phyloP scores from a whole-genome alignment of 2,888 invertebrate species.

The Andrena haemorrhoa region DNA sequence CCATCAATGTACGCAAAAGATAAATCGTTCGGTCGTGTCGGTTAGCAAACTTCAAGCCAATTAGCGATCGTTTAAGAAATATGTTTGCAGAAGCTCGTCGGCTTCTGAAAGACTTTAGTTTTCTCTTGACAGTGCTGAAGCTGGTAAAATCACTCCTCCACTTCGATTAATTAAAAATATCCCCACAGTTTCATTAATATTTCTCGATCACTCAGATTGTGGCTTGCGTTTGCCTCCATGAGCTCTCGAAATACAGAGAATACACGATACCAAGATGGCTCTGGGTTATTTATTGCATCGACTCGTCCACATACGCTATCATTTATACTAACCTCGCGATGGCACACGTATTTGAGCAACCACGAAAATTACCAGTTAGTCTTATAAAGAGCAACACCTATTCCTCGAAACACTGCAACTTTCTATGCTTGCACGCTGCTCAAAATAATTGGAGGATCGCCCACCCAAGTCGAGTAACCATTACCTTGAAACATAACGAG shows the following conservation, averaged over 20 bases:
- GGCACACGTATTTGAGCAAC: constrained; percentile 69
- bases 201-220: constrained; percentile 56
- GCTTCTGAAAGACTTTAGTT: constrained; percentile 66
- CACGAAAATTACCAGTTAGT: constrained; percentile 67
- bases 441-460: not conserved
- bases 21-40: not conserved
- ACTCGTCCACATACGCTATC: constrained; percentile 72
- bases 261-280: constrained; percentile 73
- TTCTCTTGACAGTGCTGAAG: constrained; percentile 67
- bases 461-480: not conserved
- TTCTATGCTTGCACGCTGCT: not conserved
- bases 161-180: not conserved
- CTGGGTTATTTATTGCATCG: constrained; percentile 76
- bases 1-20: not conserved
- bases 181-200: not conserved
- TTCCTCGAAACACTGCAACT: not conserved
- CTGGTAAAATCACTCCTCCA: constrained; percentile 58
- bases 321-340: constrained; percentile 68
- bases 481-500: not conserved
- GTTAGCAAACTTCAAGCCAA: not conserved
- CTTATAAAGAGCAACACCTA: not conserved
- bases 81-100: not conserved
- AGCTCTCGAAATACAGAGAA: constrained; percentile 65
- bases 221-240: constrained; percentile 54
- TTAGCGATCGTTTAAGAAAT: not conserved